Percentiles rank a stretch among this genome's conserved stretches.
These are phyloP conservation scores for Norana najaformis DNA, from an alignment of 2,888 invertebrate genomes.

Conservation along the genomic window DNA sequence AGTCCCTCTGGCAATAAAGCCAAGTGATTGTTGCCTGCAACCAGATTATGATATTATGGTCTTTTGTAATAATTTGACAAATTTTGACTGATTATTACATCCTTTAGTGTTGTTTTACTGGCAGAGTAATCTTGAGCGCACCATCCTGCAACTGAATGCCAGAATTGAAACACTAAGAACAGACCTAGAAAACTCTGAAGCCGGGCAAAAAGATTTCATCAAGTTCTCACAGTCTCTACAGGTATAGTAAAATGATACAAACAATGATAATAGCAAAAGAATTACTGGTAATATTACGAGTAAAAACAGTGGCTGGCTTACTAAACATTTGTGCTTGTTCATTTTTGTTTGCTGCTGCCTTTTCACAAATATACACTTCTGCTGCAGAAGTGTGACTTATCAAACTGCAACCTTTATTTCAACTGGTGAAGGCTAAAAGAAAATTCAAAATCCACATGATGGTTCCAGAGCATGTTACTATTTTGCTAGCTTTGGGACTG, in stretches of 20 bases:
- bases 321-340: neutral
- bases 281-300: neutral
- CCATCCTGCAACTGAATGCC: slow-evolving; percentile 48
- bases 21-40: no score
- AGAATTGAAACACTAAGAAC: slow-evolving; percentile 58
- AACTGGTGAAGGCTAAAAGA: no score
- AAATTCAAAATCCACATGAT: no score
- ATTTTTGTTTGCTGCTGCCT: neutral
- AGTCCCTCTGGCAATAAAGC: no score
- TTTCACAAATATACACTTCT: no score
- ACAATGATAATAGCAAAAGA: neutral
- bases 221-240: slow-evolving; percentile 92
- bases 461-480: no score
- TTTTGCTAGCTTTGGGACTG: neutral
- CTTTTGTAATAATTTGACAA: no score
- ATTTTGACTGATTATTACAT: neutral
- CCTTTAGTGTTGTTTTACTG: neutral
- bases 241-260: slow-evolving; percentile 57
- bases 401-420: no score
- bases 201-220: slow-evolving; percentile 96
- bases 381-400: no score
- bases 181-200: slow-evolving; percentile 81
- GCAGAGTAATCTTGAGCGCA: slow-evolving; percentile 55
- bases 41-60: no score
- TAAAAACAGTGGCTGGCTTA: neutral